Conservation (phyloP, 2,888 invertebrate genomes). For the Chrysolina oricalcia region DNA sequence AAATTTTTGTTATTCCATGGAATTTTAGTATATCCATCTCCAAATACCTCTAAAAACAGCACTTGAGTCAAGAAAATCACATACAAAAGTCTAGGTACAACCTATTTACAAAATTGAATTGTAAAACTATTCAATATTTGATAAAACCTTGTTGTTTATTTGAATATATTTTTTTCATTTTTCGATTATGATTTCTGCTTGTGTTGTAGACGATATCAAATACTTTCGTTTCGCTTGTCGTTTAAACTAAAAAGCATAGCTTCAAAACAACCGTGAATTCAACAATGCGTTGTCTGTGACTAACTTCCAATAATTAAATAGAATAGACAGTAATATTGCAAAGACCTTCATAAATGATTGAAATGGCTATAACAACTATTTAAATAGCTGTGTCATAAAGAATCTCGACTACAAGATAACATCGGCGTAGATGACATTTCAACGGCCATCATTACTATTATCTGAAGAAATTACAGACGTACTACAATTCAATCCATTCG, state of each 20-base stretch:
- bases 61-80: too few relatives aligned
- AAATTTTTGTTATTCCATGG: too few relatives aligned
- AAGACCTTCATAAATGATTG: conserved; percentile 23
- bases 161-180: too few relatives aligned
- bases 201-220: too few relatives aligned
- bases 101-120: too few relatives aligned
- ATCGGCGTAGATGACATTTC: conserved; percentile 20
- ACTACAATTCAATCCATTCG: conserved; percentile 25
- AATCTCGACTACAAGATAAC: conserved; percentile 16
- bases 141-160: too few relatives aligned
- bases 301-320: conserved; percentile 1
- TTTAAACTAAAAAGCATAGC: background rate
- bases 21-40: too few relatives aligned
- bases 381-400: conserved; percentile 9
- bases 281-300: background rate
- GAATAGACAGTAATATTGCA: conserved; percentile 7
- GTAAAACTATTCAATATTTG: too few relatives aligned
- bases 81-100: too few relatives aligned
- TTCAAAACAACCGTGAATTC: background rate
- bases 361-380: conserved; percentile 13
- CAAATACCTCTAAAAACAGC: too few relatives aligned
- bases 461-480: conserved; percentile 17
- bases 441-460: conserved; percentile 20
- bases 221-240: too few relatives aligned
- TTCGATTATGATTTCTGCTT: too few relatives aligned